phyloP scores from a whole-genome alignment of 1,140 invertebrate species.

The Drosophila chauvacae region DNA sequence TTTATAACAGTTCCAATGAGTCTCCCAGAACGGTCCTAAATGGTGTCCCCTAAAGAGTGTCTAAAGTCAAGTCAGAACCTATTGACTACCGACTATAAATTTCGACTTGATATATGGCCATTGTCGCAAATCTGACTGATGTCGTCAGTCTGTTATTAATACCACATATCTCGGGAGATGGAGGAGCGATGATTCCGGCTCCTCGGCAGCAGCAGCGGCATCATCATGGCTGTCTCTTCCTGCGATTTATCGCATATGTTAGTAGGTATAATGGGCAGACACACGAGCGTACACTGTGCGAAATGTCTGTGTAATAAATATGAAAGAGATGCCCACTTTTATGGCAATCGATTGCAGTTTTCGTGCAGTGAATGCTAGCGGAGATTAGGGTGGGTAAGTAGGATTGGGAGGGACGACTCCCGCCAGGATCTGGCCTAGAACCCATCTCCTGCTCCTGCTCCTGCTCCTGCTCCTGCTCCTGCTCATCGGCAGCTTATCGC shows the following conservation, averaged over 20 bases:
- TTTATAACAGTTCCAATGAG: not conserved
- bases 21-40: not conserved
- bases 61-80: no score
- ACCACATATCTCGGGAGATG: not conserved
- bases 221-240: slow-evolving; percentile 12
- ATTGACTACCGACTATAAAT: not conserved
- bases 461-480: not conserved
- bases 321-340: not conserved
- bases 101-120: not conserved
- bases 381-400: not conserved
- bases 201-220: not conserved
- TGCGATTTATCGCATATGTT: slow-evolving; percentile 28
- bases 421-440: not conserved
- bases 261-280: slow-evolving; percentile 6
- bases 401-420: no score
- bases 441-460: not conserved
- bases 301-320: slow-evolving; percentile 4
- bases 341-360: slow-evolving; percentile 13
- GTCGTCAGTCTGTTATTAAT: slow-evolving; percentile 8
- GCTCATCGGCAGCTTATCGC: slow-evolving; percentile 31
- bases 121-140: not conserved
- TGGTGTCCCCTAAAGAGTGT: no score
- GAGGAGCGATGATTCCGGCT: not conserved
- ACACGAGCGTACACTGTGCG: slow-evolving; percentile 4
- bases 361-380: slow-evolving; percentile 1